These are phyloP conservation scores for Bergia puertoricense DNA, from an alignment of 92 coral and sea anemone species.

Conservation along the genomic window DNA sequence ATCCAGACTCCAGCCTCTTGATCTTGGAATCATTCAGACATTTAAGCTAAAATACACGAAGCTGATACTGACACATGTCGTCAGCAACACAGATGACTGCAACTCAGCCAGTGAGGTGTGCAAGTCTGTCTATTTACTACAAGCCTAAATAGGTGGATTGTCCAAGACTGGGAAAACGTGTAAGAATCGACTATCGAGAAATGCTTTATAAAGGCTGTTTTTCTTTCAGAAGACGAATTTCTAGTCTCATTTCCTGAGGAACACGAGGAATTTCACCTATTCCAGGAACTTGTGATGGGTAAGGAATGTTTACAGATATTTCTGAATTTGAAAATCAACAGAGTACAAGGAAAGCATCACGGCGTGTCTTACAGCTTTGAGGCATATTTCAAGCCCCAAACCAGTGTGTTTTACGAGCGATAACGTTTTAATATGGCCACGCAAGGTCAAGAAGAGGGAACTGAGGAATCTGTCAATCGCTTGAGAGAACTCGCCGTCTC, in stretches of 20 bases:
- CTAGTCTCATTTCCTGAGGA: conserved; percentile 39
- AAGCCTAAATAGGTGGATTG: conserved; percentile 27
- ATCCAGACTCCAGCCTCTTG: conserved; percentile 42
- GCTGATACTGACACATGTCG: conserved; percentile 37
- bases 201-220: conserved; percentile 44
- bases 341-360: conserved; percentile 7
- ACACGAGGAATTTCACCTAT: conserved; percentile 46
- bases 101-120: conserved; percentile 36
- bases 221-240: conserved; percentile 41
- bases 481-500: background rate
- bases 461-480: conserved; percentile 23
- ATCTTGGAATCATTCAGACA: conserved; percentile 41
- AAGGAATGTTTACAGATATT: conserved; percentile 16
- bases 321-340: conserved; percentile 2
- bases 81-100: conserved; percentile 26
- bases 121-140: conserved; percentile 43
- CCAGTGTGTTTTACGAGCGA: background rate
- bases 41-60: conserved; percentile 38
- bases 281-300: conserved; percentile 29
- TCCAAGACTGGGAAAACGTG: conserved; percentile 43
- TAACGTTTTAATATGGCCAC: background rate
- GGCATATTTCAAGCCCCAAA: conserved; percentile 6
- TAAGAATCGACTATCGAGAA: conserved; percentile 48
- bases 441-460: conserved; percentile 32
- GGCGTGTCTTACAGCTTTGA: conserved; percentile 12